phyloP scores from a whole-genome alignment of 2,888 invertebrate genomes.

The Apamea monoglypha region DNA sequence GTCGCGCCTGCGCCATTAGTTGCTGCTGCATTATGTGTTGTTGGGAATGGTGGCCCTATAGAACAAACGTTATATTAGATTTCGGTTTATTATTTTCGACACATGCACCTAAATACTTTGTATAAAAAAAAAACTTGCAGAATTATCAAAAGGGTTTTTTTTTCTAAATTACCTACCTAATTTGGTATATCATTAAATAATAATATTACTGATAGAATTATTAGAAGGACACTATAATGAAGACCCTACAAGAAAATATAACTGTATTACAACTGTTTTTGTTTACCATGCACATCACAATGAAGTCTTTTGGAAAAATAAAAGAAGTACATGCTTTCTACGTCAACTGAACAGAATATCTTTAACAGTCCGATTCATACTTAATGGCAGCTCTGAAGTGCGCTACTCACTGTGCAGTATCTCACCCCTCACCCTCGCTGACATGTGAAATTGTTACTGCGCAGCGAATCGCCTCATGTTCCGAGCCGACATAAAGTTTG shows the following conservation, averaged over 20 bases:
- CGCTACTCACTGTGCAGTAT: background rate
- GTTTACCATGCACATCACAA: conserved; percentile 64
- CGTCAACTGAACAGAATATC: conserved; percentile 4
- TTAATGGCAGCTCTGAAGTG: background rate
- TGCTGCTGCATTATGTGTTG: conserved; percentile 90
- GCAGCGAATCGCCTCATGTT: too few species aligned
- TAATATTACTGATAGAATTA: background rate
- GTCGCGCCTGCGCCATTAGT: conserved; percentile 82
- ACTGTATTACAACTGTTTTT: background rate
- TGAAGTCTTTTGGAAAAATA: conserved; percentile 38
- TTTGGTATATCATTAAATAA: background rate
- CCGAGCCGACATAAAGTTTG: background rate
- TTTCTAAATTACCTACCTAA: background rate
- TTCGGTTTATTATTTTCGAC: background rate
- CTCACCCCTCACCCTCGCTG: background rate
- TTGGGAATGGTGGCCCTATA: conserved; percentile 87
- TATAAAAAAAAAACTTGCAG: conserved; percentile 13
- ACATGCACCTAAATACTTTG: conserved; percentile 26
- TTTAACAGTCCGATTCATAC: background rate
- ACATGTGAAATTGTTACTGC: too few species aligned
- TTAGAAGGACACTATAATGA: conserved; percentile 11
- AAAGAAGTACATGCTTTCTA: conserved; percentile 51
- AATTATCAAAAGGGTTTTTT: background rate
- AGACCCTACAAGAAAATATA: background rate
- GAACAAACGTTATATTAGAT: conserved; percentile 44